These are phyloP conservation scores for Cremastinae sp. DNA, from an alignment of 2,888 invertebrate species.

Conservation along the genomic window DNA sequence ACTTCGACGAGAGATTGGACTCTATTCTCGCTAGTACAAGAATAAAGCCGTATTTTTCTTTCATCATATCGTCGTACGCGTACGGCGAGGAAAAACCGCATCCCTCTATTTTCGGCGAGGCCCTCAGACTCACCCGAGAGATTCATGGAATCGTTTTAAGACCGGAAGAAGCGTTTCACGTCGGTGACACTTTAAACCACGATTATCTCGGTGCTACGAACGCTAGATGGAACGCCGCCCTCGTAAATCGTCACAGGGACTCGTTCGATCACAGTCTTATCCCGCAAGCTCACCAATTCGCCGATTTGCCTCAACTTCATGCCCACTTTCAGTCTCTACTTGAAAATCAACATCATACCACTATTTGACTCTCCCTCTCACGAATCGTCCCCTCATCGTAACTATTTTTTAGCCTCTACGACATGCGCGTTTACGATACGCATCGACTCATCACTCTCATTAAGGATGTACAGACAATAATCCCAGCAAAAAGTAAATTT, in stretches of 20 bases:
- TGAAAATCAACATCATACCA: slow-evolving; percentile 4
- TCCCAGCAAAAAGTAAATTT: no score
- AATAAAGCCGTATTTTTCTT: slow-evolving; percentile 88
- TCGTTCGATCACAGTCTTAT: slow-evolving; percentile 43
- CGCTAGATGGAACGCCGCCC: slow-evolving; percentile 88
- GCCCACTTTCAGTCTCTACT: slow-evolving; percentile 64
- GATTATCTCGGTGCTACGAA: slow-evolving; percentile 90
- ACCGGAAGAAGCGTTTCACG: slow-evolving; percentile 88
- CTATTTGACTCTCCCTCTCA: no score
- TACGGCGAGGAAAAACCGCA: slow-evolving; percentile 89
- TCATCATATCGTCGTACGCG: slow-evolving; percentile 90
- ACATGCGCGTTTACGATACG: no score
- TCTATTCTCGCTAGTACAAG: slow-evolving; percentile 85
- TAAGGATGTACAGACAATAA: no score
- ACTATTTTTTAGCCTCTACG: no score
- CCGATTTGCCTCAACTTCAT: slow-evolving; percentile 70
- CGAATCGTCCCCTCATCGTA: no score
- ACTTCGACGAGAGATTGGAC: slow-evolving; percentile 92
- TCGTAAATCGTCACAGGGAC: slow-evolving; percentile 73
- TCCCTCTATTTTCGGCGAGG: slow-evolving; percentile 84
- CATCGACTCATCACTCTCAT: no score
- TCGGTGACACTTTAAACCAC: slow-evolving; percentile 89
- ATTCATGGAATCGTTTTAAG: slow-evolving; percentile 57
- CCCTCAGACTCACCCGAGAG: slow-evolving; percentile 82
- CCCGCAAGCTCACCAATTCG: slow-evolving; percentile 62